phyloP scores from a whole-genome alignment of 2,797 vertebrate species.

The Protonibea diacanthus region DNA sequence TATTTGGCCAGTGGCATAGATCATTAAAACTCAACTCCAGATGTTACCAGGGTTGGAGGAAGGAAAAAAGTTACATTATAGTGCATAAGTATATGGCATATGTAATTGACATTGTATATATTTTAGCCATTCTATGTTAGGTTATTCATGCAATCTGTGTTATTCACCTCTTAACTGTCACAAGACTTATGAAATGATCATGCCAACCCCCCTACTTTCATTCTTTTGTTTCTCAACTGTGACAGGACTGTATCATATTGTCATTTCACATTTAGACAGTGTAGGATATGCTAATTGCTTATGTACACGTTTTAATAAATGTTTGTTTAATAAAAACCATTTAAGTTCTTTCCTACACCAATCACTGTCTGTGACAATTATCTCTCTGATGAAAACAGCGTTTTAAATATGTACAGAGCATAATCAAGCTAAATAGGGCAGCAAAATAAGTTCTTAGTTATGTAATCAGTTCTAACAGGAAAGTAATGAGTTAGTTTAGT shows the following conservation, averaged over 20 bases:
- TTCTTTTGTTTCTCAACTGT: constrained; percentile 42
- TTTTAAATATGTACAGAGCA: neutral
- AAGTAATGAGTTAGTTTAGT: neutral
- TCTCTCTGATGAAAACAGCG: neutral
- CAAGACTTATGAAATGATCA: constrained; percentile 41
- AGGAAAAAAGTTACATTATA: constrained; percentile 40
- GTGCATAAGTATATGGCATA: constrained; percentile 55
- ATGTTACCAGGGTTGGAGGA: constrained; percentile 30
- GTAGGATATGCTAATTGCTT: constrained; percentile 70
- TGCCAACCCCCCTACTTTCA: constrained; percentile 44
- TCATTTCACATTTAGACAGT: constrained; percentile 73
- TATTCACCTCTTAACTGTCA: constrained; percentile 61
- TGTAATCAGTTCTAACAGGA: neutral
- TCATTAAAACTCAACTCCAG: constrained; percentile 34
- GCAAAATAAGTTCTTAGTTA: too few relatives aligned
- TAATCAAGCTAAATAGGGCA: neutral
- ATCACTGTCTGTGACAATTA: neutral
- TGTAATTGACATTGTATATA: constrained; percentile 74
- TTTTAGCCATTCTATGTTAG: constrained; percentile 68
- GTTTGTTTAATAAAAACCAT: constrained; percentile 67
- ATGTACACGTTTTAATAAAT: constrained; percentile 80
- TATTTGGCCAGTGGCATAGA: constrained; percentile 36
- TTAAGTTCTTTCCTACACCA: neutral
- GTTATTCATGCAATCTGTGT: constrained; percentile 63
- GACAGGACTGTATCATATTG: constrained; percentile 63